Conservation (phyloP, 92 coral and sea anemone species). For the Plumapathes pennacea region DNA sequence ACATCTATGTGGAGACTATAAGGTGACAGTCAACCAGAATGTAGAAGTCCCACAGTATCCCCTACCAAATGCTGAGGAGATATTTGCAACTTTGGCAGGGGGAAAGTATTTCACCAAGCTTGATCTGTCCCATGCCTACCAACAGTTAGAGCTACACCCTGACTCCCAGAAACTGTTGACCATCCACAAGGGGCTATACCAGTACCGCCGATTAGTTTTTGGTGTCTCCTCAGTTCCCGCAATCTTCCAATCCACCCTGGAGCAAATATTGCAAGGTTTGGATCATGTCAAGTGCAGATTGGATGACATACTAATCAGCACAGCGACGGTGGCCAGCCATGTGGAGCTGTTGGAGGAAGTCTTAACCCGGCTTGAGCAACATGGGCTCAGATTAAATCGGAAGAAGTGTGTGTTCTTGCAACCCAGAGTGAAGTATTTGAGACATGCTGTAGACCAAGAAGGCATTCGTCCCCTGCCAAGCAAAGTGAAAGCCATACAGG, state of each 20-base stretch:
- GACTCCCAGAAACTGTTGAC: constrained; percentile 11
- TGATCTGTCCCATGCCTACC: constrained; percentile 32
- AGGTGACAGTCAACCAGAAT: constrained; percentile 44
- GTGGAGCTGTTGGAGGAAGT: constrained; percentile 6
- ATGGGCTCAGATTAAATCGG: background rate
- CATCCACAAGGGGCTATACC: constrained; percentile 32
- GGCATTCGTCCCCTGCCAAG: too few relatives aligned
- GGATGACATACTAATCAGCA: constrained; percentile 8
- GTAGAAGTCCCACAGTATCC: constrained; percentile 37
- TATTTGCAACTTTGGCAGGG: constrained; percentile 31
- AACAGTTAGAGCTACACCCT: constrained; percentile 23
- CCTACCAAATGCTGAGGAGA: constrained; percentile 32
- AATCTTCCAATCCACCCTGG: constrained; percentile 7
- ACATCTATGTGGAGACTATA: constrained; percentile 57
- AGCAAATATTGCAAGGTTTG: constrained; percentile 6
- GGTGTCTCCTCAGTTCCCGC: constrained; percentile 11
- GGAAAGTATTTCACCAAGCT: constrained; percentile 30
- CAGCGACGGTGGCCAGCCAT: background rate
- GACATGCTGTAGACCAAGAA: too few relatives aligned
- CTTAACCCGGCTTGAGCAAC: constrained; percentile 4
- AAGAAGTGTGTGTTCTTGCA: too few relatives aligned
- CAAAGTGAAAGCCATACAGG: too few relatives aligned
- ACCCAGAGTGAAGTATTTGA: too few relatives aligned
- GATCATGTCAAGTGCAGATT: constrained; percentile 1
- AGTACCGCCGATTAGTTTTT: constrained; percentile 6